phyloP scores from a whole-genome alignment of 2,797 vertebrate species.

The Limnodromus scolopaceus region DNA sequence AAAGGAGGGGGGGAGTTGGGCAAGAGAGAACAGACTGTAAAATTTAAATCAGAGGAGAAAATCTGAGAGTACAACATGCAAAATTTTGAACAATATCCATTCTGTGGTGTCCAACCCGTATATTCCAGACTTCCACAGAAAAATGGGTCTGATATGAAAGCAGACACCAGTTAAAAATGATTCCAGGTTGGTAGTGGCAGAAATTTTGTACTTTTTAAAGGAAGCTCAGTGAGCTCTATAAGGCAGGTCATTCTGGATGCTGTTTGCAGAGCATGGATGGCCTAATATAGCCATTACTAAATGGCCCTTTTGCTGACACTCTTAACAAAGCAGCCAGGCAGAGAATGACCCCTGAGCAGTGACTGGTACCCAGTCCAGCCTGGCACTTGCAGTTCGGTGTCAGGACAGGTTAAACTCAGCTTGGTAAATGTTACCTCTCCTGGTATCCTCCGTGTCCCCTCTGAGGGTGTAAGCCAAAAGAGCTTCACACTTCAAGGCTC shows the following conservation, averaged over 20 bases:
- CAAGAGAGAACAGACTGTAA: not conserved
- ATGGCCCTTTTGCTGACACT: not conserved
- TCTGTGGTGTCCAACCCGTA: not conserved
- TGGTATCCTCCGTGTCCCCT: not conserved
- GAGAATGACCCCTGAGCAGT: not conserved
- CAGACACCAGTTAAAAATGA: not conserved
- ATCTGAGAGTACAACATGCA: not conserved
- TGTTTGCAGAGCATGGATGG: not conserved
- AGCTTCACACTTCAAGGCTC: not conserved
- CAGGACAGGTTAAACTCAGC: not conserved
- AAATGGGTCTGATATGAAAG: not conserved
- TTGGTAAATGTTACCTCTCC: not conserved
- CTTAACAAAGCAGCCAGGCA: not conserved
- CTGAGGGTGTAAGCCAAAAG: not conserved
- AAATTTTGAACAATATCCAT: not conserved
- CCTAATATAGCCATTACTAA: not conserved
- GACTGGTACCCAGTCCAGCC: not conserved
- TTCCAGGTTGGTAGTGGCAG: not conserved
- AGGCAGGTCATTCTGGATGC: not conserved
- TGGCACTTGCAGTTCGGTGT: not conserved
- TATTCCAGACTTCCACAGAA: not conserved
- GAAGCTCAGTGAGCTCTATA: not conserved
- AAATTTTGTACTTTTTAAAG: not conserved
- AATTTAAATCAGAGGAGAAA: not conserved
- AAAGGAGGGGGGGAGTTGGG: fast-evolving